A percentile compares a stretch with the other conserved stretches of the same genome.
These are phyloP conservation scores for Mormyrops attenuatus DNA, from an alignment of 2,797 vertebrate genomes.

Conservation along the genomic window DNA sequence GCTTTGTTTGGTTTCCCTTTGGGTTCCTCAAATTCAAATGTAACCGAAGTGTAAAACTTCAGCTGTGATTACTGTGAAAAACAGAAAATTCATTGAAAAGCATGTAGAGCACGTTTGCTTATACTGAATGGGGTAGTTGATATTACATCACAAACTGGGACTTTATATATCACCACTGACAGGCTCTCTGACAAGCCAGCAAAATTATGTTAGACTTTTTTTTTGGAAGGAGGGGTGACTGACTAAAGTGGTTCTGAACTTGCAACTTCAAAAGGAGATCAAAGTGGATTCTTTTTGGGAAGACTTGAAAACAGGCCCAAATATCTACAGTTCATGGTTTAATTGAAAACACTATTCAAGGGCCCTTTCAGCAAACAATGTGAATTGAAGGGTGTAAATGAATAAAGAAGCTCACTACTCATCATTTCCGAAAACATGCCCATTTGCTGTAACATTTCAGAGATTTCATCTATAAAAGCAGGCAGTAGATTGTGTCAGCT, in stretches of 20 bases:
- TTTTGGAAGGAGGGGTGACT: neutral
- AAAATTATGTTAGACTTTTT: neutral
- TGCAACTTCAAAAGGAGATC: constrained; percentile 12
- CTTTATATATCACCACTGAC: neutral
- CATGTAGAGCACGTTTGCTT: neutral
- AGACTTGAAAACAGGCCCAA: constrained; percentile 14
- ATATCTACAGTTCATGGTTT: neutral
- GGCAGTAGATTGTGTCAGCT: neutral
- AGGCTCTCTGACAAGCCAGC: neutral
- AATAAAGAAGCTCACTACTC: neutral
- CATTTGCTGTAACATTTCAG: neutral
- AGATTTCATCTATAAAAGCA: constrained; percentile 1
- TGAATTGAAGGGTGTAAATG: neutral
- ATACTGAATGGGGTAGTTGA: neutral
- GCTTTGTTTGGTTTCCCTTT: neutral
- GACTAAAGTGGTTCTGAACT: constrained; percentile 6
- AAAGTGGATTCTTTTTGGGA: constrained; percentile 8
- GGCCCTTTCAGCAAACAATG: neutral
- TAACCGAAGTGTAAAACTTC: neutral
- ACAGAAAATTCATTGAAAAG: constrained; percentile 1
- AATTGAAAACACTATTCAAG: constrained; percentile 4
- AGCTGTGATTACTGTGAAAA: neutral
- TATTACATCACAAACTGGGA: neutral
- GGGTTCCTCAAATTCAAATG: neutral
- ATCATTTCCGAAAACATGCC: neutral